Base-by-base conservation (phyloP, 2,113 vertebrate genomes). In the Nothocercus nigrocapillus region DNA sequence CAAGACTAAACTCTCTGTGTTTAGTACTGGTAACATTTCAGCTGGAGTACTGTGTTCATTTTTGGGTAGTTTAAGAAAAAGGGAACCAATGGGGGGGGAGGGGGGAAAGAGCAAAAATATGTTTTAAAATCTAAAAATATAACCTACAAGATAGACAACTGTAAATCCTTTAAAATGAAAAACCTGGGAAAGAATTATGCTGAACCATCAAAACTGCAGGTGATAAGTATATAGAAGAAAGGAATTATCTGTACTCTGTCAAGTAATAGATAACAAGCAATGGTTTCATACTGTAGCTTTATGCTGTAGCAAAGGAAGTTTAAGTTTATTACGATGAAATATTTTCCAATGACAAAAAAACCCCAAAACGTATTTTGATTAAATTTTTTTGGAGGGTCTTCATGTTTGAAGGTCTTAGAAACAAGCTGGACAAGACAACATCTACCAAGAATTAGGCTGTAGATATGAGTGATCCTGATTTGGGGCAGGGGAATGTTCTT, bases 41-140 rank as follows among this genome's bases (percentile, higher is more conserved):
- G n/a, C 63, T 83, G 47, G 30, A 86, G 63, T 53, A 67, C 10
- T 2, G 9, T 58, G n/a, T 49, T 86, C 30, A 19, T 28, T 82
- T 92, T 76, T n/a, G 13, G 4, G 12, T 63, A 24, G 18, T 59
- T 54, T 49, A 27, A 83, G 72, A 80, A 13, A 67, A 38, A n/a
- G 19, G 4, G 2, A 16, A 22, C 16, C 10, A 14, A 0, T 15
- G 79, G 36, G 6, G 8, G 36, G 36, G 36, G 8, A 36, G n/a
- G n/a, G n/a, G n/a, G n/a, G n/a, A 42, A 68, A 27, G 7, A 38
- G 34, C 7, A 74, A 51, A 74, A 66, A 22, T 51, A 47, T 30
- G 3, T 21, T 77, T 24, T 77, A 63, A 89, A 74, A 49, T 62
- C 7, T 77, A 58, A 86, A 47, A 7, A 9, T 44, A 9, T 58